phyloP scores from a whole-genome alignment of 1,140 invertebrate species.

The Philotrypesis tridentata region DNA sequence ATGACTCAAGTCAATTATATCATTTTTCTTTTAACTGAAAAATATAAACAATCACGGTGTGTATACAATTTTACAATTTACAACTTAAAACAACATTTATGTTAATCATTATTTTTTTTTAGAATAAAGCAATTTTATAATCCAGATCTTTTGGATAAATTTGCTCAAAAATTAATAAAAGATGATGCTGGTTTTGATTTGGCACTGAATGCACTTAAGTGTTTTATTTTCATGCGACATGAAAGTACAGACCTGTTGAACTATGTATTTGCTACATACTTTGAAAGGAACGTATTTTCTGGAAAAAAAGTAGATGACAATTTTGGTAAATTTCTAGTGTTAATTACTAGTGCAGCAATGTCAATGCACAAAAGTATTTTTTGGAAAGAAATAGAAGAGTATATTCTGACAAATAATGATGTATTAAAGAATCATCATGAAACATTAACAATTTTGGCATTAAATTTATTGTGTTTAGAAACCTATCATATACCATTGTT shows the following conservation, averaged over 20 bases:
- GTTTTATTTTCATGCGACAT: not conserved
- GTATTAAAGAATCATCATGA: slow-evolving; percentile 19
- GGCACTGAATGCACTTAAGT: slow-evolving; percentile 14
- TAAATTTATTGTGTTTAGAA: slow-evolving; percentile 14
- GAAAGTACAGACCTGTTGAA: slow-evolving; percentile 7
- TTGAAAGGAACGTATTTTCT: not conserved
- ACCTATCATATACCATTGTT: not conserved
- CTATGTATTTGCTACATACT: slow-evolving; percentile 26
- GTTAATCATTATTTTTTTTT: not conserved
- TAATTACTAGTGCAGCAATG: not conserved
- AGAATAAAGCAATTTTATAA: slow-evolving; percentile 15
- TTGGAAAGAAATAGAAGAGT: slow-evolving; percentile 18
- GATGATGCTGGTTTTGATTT: slow-evolving; percentile 11
- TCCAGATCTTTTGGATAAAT: not conserved
- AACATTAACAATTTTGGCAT: slow-evolving; percentile 11
- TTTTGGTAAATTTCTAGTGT: not conserved
- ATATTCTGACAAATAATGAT: not conserved
- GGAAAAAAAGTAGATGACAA: not conserved
- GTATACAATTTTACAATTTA: slow-evolving; percentile 14
- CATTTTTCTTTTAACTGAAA: not conserved
- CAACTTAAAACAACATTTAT: not conserved
- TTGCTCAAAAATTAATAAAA: slow-evolving; percentile 3
- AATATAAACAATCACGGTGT: not conserved
- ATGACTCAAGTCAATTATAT: not conserved
- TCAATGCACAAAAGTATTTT: slow-evolving; percentile 16